These are phyloP conservation scores for Tetrapedia diversipes DNA, from an alignment of 2,888 invertebrate species.

Conservation along the genomic window DNA sequence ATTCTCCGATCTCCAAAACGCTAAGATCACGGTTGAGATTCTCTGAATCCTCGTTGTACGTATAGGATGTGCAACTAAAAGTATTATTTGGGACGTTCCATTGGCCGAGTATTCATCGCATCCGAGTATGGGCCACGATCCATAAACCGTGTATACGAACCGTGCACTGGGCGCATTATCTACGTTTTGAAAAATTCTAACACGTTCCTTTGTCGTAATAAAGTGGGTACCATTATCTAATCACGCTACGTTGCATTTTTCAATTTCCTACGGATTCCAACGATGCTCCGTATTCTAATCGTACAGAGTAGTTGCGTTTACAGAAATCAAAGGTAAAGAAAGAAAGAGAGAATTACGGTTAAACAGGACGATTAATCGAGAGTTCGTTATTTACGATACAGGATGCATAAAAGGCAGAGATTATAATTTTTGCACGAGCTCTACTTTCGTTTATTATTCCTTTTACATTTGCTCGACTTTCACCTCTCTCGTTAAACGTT, in stretches of 20 bases:
- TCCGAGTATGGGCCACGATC: slow-evolving; percentile 76
- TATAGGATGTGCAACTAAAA: slow-evolving; percentile 75
- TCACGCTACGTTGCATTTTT: too few relatives aligned
- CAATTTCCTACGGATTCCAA: too few relatives aligned
- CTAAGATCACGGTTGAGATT: slow-evolving; percentile 9
- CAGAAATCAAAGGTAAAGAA: too few relatives aligned
- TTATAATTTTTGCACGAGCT: neutral
- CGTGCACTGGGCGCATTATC: slow-evolving; percentile 65
- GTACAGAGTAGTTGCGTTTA: neutral
- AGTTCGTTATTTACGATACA: neutral
- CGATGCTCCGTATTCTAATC: neutral
- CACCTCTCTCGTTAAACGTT: neutral
- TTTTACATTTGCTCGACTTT: slow-evolving; percentile 38
- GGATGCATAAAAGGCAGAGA: too few relatives aligned
- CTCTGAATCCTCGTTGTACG: slow-evolving; percentile 37
- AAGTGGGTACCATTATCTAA: too few relatives aligned
- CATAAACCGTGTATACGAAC: slow-evolving; percentile 74
- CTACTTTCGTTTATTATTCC: slow-evolving; percentile 40
- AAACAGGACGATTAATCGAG: neutral
- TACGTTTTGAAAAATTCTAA: slow-evolving; percentile 41
- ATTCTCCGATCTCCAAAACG: neutral
- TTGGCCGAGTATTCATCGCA: slow-evolving; percentile 79
- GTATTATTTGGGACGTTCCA: slow-evolving; percentile 81
- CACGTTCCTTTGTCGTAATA: neutral
- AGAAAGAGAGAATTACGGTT: neutral